A percentile compares a stretch with the other conserved stretches of the same genome.
Conservation (phyloP, 2,797 vertebrate species). For the Propithecus perrieri region DNA sequence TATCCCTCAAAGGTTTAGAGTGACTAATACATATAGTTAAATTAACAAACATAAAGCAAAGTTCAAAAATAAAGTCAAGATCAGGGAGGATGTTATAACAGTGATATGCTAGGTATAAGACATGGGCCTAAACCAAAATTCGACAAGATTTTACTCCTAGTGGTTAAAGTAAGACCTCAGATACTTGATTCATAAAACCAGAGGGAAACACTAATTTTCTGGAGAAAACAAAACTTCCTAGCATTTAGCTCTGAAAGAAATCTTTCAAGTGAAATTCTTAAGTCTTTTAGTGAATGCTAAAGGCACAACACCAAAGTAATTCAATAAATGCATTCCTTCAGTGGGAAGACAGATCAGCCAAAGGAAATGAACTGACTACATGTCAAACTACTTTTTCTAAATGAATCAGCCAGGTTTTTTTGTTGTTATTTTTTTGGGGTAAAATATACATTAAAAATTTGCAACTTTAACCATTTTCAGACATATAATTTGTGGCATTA, state of each 20-base stretch:
- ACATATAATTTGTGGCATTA: neutral
- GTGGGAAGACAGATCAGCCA: neutral
- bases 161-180: neutral
- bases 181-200: neutral
- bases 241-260: neutral
- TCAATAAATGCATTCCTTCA: neutral
- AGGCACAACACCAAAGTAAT: neutral
- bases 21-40: neutral
- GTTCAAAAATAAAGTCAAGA: neutral
- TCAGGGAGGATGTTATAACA: neutral
- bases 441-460: neutral
- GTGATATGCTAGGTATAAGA: neutral
- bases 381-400: neutral
- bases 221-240: neutral
- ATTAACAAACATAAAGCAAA: neutral
- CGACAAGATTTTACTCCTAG: neutral
- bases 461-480: neutral
- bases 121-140: neutral
- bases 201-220: neutral
- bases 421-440: neutral
- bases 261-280: neutral
- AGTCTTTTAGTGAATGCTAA: constrained; percentile 28
- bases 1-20: neutral
- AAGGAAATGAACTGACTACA: neutral
- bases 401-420: neutral